phyloP scores from a whole-genome alignment of 1,140 invertebrate species.

The Nymphalis io region DNA sequence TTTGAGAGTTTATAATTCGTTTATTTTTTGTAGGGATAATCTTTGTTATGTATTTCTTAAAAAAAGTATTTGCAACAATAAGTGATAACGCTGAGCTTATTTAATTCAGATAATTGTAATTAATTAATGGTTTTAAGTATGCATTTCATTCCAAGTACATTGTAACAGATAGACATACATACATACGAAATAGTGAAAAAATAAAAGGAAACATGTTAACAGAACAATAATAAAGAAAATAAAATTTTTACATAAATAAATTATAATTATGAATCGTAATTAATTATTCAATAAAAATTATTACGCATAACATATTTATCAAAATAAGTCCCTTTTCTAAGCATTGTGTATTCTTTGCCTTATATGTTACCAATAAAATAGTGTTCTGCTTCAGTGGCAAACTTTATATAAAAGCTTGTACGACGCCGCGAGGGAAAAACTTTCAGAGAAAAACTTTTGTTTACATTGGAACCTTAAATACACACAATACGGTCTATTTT shows the following conservation, averaged over 20 bases:
- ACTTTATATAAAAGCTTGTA: constrained; percentile 59
- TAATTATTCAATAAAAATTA: too few relatives aligned
- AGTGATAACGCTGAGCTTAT: too few relatives aligned
- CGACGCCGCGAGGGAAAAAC: constrained; percentile 37
- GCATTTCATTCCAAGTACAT: too few relatives aligned
- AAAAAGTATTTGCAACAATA: background rate
- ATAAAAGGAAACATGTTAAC: too few relatives aligned
- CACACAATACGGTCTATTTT: constrained; percentile 49
- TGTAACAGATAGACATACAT: too few relatives aligned
- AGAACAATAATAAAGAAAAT: too few relatives aligned
- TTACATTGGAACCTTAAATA: constrained; percentile 41
- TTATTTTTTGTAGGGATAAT: background rate
- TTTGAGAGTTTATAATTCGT: constrained; percentile 15
- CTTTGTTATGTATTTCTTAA: background rate
- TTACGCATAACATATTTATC: background rate
- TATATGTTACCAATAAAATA: constrained; percentile 48
- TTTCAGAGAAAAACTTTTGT: constrained; percentile 27
- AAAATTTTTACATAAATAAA: too few relatives aligned
- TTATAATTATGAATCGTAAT: too few relatives aligned
- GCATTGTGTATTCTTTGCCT: constrained; percentile 6
- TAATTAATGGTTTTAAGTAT: too few relatives aligned
- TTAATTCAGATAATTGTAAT: too few relatives aligned
- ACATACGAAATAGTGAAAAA: too few relatives aligned
- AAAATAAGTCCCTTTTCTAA: background rate
- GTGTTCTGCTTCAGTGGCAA: constrained; percentile 47